phyloP scores from a whole-genome alignment of 2,797 vertebrate species.

The Paratrypauchen microcephalus region DNA sequence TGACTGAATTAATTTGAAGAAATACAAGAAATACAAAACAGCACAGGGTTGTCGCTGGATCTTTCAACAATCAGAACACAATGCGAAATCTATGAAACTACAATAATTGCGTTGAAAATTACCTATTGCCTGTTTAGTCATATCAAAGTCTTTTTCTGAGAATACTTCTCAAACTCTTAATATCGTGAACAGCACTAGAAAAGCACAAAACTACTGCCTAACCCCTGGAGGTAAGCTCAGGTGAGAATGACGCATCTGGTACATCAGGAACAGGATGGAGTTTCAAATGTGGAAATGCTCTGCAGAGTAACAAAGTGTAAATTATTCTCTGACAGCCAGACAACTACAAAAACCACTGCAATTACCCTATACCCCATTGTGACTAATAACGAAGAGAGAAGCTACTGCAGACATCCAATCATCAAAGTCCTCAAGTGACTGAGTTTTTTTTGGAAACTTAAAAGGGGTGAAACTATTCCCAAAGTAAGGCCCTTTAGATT shows the following conservation, averaged over 20 bases:
- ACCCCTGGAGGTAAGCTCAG: background rate
- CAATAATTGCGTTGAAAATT: too few species aligned
- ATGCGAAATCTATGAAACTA: too few species aligned
- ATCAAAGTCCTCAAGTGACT: slow-evolving; percentile 20
- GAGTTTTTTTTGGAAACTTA: slow-evolving; percentile 5
- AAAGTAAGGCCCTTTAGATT: slow-evolving; percentile 27
- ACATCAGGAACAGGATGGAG: background rate
- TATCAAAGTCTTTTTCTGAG: too few species aligned
- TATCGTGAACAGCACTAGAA: background rate
- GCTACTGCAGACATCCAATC: slow-evolving; percentile 20
- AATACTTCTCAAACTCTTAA: too few species aligned
- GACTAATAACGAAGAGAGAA: slow-evolving; percentile 4
- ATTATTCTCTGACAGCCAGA: slow-evolving; percentile 12
- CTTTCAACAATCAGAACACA: too few species aligned
- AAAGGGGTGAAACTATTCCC: slow-evolving; percentile 23
- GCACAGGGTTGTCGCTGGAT: too few species aligned
- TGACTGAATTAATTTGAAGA: too few species aligned
- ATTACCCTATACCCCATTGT: slow-evolving; percentile 10
- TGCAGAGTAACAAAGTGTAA: slow-evolving; percentile 3
- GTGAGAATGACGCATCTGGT: slow-evolving; percentile 5
- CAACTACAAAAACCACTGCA: slow-evolving; percentile 13
- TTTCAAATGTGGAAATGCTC: slow-evolving; percentile 13
- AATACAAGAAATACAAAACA: too few species aligned
- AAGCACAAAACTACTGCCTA: background rate
- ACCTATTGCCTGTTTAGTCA: too few species aligned